Percentiles rank a stretch among this genome's conserved stretches.
phyloP scores from a whole-genome alignment of 2,888 invertebrate genomes.

The Pharmacophagus antenor region DNA sequence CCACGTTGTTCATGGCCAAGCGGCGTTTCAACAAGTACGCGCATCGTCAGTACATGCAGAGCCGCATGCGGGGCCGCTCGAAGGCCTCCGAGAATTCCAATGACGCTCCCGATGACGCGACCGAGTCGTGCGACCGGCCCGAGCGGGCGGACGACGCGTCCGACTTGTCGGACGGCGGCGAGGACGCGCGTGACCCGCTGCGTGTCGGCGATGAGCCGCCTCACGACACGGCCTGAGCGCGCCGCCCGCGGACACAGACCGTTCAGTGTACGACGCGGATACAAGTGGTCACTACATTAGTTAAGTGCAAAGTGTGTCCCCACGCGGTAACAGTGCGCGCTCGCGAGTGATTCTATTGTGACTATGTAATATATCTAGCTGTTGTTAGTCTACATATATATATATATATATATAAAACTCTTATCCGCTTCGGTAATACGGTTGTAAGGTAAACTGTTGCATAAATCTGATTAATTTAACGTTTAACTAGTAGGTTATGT shows the following conservation, averaged over 20 bases:
- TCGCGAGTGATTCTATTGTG: constrained; percentile 20
- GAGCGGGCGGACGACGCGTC: constrained; percentile 35
- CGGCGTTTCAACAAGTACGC: constrained; percentile 79
- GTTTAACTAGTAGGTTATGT: constrained; percentile 64
- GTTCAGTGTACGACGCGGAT: constrained; percentile 13
- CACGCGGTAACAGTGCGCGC: constrained; percentile 11
- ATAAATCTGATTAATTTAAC: constrained; percentile 77
- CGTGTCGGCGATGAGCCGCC: constrained; percentile 13
- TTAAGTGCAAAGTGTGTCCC: constrained; percentile 2
- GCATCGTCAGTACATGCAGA: constrained; percentile 71
- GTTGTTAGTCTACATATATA: constrained; percentile 47
- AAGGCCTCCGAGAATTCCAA: constrained; percentile 31
- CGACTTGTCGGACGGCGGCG: constrained; percentile 37
- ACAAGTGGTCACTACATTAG: neutral
- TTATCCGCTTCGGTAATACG: constrained; percentile 71
- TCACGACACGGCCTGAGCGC: neutral
- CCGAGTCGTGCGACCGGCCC: constrained; percentile 31
- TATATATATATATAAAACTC: constrained; percentile 47
- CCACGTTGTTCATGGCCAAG: constrained; percentile 79
- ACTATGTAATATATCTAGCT: constrained; percentile 57
- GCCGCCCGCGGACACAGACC: neutral
- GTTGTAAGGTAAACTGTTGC: constrained; percentile 73
- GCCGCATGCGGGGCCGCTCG: constrained; percentile 39
- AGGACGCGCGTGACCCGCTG: constrained; percentile 24
- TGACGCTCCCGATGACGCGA: constrained; percentile 30